Evolutionary conservation across 2,113 vertebrate species (phyloP), one percentile per base, ranked within the genome.

Genomic region (Todiramphus chloris): DNA sequence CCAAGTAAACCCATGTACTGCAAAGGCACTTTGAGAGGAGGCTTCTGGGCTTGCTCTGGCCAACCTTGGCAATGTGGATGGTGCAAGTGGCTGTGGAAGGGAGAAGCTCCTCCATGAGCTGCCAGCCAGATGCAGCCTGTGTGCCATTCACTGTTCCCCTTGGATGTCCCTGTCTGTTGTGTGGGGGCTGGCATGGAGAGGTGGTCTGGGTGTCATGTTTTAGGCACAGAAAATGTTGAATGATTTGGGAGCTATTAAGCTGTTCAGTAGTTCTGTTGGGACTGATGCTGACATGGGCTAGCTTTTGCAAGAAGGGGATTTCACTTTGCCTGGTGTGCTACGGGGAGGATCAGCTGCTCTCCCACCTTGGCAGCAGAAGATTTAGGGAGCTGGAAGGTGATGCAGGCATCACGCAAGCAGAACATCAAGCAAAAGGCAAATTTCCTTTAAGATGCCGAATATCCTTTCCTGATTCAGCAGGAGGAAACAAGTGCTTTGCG

Each of bases 141-240:
- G 18, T 68, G 51, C n/a, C 2, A 1, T 7, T 60, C 11, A 3
- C 31, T 0, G 2, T 3, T 83, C 11, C 35, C 11, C 17, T 92
- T 4, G 2, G 27, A 37, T 78, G 33, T 74, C 41, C 33, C 35
- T 85, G 33, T 48, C 69, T 30, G 33, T 16, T 78, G 6, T 4
- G 2, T 58, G 6, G 50, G 46, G 21, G 18, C 19, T 2, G 0
- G 83, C 56, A 76, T 24, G 79, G 37, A 83, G 62, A 33, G 33
- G 62, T 11, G 5, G 4, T 75, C 88, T 14, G 24, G 25, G 4
- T 2, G 1, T 62, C 85, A 8, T 2, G 2, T 67, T 82, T 79
- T 44, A 41, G 24, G 46, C 28, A 27, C n/a, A 51, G 37, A 75
- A 90, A 83, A 55, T n/a, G 33, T 5, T 9, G 3, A 13, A 44